Evolutionary conservation across 2,113 vertebrate species (phyloP), one percentile per base, ranked within the genome.

Genomic region (Edolisoma coerulescens): DNA sequence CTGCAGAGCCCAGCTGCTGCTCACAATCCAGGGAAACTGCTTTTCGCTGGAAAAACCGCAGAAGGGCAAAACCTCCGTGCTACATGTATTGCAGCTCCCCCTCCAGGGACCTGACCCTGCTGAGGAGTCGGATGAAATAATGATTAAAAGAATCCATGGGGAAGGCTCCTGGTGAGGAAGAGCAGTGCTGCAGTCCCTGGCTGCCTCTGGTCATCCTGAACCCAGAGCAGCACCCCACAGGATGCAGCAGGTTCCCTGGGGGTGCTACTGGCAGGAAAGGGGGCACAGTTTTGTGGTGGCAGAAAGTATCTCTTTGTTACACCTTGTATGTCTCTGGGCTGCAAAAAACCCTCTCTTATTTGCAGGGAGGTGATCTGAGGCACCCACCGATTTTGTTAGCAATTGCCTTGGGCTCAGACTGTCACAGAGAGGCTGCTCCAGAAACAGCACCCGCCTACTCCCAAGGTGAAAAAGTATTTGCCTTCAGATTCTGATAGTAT

Each of bases 181-280:
- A 64, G 74, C 53, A 56, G 35, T 1, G 4, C 27, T 84, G 68
- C 37, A 44, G 27, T 39, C 49, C 26, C 21, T 19, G 32, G 32
- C 27, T 57, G 41, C 3, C 4, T 50, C 54, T 44, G 73, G 11
- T 32, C 35, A 41, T 11, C 20, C 54, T 52, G 54, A 81, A 24
- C 19, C 26, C 54, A 44, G 16, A 32, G 16, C 63, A 90, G 41
- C 21, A 4, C 19, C 16, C 39, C 42, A 44, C 17, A 54, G 65
- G n/a, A 16, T 0, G 0, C 22, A 54, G 44, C 10, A 5, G 10
- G 1, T 13, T 87, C 56, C 47, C 21, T 16, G 10, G 10, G 23
- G 19, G 9, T 47, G 45, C 41, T 41, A 3, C 45, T n/a, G 44
- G 45, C 32, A 39, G 19, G 12, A 69, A 32, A 77, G 3, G 7